Percentiles rank a stretch among this genome's conserved stretches.
Conservation (phyloP, 2,113 vertebrate species). For the Leiothrix lutea region DNA sequence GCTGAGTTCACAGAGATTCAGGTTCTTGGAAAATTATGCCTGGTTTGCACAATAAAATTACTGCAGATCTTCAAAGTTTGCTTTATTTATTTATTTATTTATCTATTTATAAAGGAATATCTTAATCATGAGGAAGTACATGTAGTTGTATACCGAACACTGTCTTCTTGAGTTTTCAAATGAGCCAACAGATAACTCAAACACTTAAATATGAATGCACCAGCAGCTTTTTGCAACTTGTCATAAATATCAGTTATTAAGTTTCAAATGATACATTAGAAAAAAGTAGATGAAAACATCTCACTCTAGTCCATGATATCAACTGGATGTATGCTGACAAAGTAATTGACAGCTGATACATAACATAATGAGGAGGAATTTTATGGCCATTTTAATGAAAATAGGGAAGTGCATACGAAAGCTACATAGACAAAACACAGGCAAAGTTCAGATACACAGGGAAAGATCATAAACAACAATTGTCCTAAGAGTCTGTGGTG, state of each 20-base stretch:
- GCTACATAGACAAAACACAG: not conserved
- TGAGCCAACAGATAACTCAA: not conserved
- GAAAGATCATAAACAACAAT: not conserved
- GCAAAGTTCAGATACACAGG: not conserved
- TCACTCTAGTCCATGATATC: not conserved
- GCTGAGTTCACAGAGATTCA: not conserved
- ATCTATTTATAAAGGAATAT: not conserved
- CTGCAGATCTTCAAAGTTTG: not conserved
- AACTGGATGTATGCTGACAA: not conserved
- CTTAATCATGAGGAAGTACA: not conserved
- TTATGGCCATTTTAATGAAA: not conserved
- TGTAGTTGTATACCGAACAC: not conserved
- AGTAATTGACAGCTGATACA: not conserved
- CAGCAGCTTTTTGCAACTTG: not conserved
- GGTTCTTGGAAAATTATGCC: not conserved
- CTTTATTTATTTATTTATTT: not conserved
- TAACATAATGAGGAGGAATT: not conserved
- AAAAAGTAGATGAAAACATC: not conserved
- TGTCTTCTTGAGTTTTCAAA: not conserved
- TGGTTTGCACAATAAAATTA: not conserved
- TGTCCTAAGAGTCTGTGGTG: not conserved
- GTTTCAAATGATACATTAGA: not conserved
- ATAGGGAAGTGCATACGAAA: not conserved
- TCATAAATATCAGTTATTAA: not conserved
- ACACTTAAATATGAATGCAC: not conserved